Percentiles rank a stretch among this genome's conserved stretches.
These are phyloP conservation scores for Leptodactylus fallax DNA, from an alignment of 2,797 vertebrate genomes.

Conservation along the genomic window DNA sequence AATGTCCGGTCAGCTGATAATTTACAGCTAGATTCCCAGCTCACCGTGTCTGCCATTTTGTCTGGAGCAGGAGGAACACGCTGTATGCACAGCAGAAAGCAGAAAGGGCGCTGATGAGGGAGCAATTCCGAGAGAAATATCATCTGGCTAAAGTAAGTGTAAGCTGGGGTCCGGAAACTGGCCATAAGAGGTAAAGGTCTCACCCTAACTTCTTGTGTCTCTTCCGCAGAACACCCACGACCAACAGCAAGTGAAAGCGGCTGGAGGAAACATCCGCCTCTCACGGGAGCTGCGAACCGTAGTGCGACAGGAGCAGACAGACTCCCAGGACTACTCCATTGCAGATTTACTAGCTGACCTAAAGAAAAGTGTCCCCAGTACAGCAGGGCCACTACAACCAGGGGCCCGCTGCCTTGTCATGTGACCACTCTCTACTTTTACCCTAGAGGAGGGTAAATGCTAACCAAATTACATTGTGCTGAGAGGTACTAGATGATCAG, in stretches of 20 bases:
- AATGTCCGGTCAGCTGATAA: too few relatives aligned
- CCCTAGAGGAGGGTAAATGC: too few relatives aligned
- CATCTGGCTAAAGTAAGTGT: slow-evolving; percentile 28
- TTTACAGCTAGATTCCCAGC: too few relatives aligned
- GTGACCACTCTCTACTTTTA: not conserved
- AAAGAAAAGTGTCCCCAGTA: not conserved
- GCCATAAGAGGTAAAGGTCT: not conserved
- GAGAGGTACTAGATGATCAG: too few relatives aligned
- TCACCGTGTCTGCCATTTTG: not conserved
- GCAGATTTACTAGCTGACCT: not conserved
- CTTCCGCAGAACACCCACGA: not conserved
- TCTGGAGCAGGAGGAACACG: slow-evolving; percentile 4
- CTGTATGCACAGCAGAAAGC: slow-evolving; percentile 30
- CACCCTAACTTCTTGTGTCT: rapidly evolving
- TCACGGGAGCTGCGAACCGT: not conserved
- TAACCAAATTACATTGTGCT: too few relatives aligned
- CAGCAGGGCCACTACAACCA: not conserved
- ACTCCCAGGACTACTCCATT: not conserved
- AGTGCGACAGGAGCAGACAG: not conserved
- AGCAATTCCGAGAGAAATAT: slow-evolving; percentile 46
- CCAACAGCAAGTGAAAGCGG: slow-evolving; percentile 19
- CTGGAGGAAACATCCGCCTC: not conserved
- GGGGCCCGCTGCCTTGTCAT: slow-evolving; percentile 23
- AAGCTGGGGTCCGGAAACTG: not conserved
- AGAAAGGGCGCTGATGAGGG: slow-evolving; percentile 46